A percentile compares a stretch with the other conserved stretches of the same genome.
phyloP scores from a whole-genome alignment of 2,888 invertebrate genomes.

The Synanthedon vespiformis region DNA sequence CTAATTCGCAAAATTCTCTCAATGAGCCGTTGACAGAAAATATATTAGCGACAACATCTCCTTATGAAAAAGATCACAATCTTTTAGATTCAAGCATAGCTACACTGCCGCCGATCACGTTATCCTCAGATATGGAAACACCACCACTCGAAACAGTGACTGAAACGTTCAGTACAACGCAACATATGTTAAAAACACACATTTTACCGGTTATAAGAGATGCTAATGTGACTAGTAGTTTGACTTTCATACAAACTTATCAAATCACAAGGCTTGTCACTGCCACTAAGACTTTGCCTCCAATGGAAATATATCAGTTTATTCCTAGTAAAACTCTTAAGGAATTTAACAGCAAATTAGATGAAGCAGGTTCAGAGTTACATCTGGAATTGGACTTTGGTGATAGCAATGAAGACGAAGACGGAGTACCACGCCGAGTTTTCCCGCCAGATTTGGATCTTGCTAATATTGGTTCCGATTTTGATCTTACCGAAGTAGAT shows the following conservation, averaged over 20 bases:
- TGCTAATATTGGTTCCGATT: constrained; percentile 78
- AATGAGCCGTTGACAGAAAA: constrained; percentile 89
- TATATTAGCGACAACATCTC: constrained; percentile 82
- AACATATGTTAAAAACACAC: constrained; percentile 89
- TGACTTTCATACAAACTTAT: constrained; percentile 91
- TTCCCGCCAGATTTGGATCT: constrained; percentile 78
- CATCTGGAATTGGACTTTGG: constrained; percentile 89
- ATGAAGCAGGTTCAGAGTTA: constrained; percentile 89
- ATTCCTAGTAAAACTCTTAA: constrained; percentile 87
- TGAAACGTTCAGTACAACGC: constrained; percentile 92
- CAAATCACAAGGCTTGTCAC: constrained; percentile 88
- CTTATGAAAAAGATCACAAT: constrained; percentile 77
- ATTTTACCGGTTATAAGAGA: constrained; percentile 84
- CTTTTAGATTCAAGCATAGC: constrained; percentile 83
- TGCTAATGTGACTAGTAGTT: constrained; percentile 78
- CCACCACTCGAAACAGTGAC: constrained; percentile 89
- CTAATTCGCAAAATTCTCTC: constrained; percentile 69
- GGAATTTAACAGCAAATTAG: constrained; percentile 88
- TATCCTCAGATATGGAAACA: constrained; percentile 82
- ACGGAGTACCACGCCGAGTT: constrained; percentile 55
- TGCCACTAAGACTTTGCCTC: constrained; percentile 90
- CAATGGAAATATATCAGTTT: constrained; percentile 88
- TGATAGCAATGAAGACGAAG: constrained; percentile 78
- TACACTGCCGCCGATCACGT: constrained; percentile 83
- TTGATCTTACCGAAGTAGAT: constrained; percentile 78